Evolutionary conservation across 2,113 vertebrate species (phyloP).

Genomic region (Kryptolebias marmoratus): DNA sequence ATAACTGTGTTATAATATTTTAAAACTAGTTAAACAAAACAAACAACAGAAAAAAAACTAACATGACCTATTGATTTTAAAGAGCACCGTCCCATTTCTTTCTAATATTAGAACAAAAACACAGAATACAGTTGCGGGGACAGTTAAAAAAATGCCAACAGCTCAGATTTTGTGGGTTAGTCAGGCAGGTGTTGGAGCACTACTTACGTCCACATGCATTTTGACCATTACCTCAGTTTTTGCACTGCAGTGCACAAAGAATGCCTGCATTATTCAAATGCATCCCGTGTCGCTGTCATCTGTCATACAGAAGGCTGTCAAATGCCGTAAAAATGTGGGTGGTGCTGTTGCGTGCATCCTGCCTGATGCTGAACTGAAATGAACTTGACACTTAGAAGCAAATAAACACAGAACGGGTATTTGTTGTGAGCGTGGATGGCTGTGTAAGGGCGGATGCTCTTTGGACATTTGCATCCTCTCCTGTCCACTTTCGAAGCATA

Average conservation of each 20-base stretch:
- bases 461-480: slow-evolving; percentile 39
- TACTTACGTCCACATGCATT: slow-evolving; percentile 1
- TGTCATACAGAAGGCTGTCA: slow-evolving; percentile 73
- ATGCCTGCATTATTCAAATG: slow-evolving; percentile 75
- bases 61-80: background rate
- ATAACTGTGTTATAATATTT: background rate
- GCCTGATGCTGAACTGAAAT: slow-evolving; percentile 63
- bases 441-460: slow-evolving; percentile 34
- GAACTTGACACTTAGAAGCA: slow-evolving; percentile 66
- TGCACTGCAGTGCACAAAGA: slow-evolving; percentile 15
- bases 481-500: slow-evolving; percentile 40
- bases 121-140: background rate
- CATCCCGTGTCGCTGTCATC: slow-evolving; percentile 73
- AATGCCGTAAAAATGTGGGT: slow-evolving; percentile 69
- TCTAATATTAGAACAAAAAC: slow-evolving; percentile 10
- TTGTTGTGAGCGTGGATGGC: slow-evolving; percentile 44
- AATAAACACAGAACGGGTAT: slow-evolving; percentile 55
- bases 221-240: slow-evolving; percentile 23
- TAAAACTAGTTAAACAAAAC: background rate
- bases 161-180: background rate
- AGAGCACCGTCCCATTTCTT: slow-evolving; percentile 12
- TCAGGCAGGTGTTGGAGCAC: slow-evolving; percentile 23
- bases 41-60: no score
- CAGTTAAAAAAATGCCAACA: background rate
- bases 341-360: slow-evolving; percentile 54